Base-by-base conservation (phyloP, 1,140 invertebrate genomes). In the Scaptomyza hsui region DNA sequence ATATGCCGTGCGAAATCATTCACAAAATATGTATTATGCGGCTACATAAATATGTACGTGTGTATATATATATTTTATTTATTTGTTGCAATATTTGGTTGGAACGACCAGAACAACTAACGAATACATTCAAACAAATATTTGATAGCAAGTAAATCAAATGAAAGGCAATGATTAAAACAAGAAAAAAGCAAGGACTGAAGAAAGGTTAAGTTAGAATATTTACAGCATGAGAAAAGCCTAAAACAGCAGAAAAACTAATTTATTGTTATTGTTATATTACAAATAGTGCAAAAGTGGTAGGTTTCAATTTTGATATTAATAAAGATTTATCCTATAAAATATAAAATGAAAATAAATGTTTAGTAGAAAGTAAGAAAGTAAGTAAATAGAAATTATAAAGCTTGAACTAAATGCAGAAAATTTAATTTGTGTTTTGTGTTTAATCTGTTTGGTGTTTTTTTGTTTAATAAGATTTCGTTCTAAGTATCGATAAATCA, bases 1-100 rank as follows among this genome's bases (percentile, higher is more conserved):
- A 48, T 51, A 57, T 76, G 59, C 69, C 53, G 74, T 55, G 19
- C 61, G 42, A 60, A 47, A 21, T 68, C 39, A 52, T 42, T 21
- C 32, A 48, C 7, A 16, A 26, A 10, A 62, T 19, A 48, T 19
- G 18, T 9, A 13, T 39, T 49, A 10, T 41, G 48, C 32, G 12
- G 44, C 26, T 47, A 19, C 45, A 10, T 63, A 32, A 21, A 49
- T 51, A 51, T 52, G 15, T 35, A 19, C 9, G 2, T n/a, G 37
- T 15, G 7, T 49, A 16, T 16, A 2, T 18, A n/a, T 16, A n/a
- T 21, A 24, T 44, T 15, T 52, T 35, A 12, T 35, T 29, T 19
- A 41, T 24, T 67, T 44, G 45, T 59, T 51, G 63, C 35, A 37
- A 45, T 68, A 42, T 52, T 19, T 12, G 56, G 18, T 68, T 35